A percentile compares a stretch with the other conserved stretches of the same genome.
Conservation (phyloP, 2,797 vertebrate genomes). For the Sebastes steindachneri region DNA sequence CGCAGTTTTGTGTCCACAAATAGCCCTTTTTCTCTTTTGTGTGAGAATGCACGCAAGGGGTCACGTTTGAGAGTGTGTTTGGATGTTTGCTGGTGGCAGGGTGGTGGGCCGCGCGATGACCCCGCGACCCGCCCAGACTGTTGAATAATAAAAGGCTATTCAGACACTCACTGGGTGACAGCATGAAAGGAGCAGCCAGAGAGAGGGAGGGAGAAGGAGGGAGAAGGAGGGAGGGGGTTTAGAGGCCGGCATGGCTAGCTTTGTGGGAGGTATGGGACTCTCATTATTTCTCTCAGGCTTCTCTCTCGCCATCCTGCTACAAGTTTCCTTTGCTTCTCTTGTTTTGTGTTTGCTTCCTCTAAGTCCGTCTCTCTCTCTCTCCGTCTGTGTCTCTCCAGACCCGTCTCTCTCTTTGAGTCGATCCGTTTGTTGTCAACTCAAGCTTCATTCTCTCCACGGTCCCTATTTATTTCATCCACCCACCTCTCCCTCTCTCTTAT, state of each 20-base stretch:
- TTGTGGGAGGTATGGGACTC: conserved; percentile 80
- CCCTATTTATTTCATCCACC: conserved; percentile 59
- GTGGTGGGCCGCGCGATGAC: conserved; percentile 62
- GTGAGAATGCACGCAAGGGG: conserved; percentile 19
- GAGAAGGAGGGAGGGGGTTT: neutral
- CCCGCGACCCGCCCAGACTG: conserved; percentile 72
- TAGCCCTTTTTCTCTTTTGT: conserved; percentile 1
- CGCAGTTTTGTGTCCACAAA: conserved; percentile 19
- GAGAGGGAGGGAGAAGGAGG: neutral
- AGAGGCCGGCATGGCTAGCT: conserved; percentile 58
- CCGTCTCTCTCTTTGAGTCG: conserved; percentile 32
- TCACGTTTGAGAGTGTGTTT: conserved; percentile 52
- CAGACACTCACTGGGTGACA: conserved; percentile 72
- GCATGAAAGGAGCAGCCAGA: conserved; percentile 75
- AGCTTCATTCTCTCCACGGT: conserved; percentile 52
- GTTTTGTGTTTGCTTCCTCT: conserved; percentile 36
- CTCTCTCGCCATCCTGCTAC: conserved; percentile 32
- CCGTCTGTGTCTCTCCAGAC: conserved; percentile 26
- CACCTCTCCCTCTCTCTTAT: conserved; percentile 11
- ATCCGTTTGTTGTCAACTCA: conserved; percentile 58
- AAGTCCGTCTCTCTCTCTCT: conserved; percentile 37
- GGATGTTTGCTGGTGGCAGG: conserved; percentile 76
- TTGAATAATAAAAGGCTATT: conserved; percentile 84
- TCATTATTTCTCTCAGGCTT: conserved; percentile 66
- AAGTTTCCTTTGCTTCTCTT: conserved; percentile 36